Base-by-base conservation (phyloP, 1,140 invertebrate genomes). In the Hypsibius dujardini region DNA sequence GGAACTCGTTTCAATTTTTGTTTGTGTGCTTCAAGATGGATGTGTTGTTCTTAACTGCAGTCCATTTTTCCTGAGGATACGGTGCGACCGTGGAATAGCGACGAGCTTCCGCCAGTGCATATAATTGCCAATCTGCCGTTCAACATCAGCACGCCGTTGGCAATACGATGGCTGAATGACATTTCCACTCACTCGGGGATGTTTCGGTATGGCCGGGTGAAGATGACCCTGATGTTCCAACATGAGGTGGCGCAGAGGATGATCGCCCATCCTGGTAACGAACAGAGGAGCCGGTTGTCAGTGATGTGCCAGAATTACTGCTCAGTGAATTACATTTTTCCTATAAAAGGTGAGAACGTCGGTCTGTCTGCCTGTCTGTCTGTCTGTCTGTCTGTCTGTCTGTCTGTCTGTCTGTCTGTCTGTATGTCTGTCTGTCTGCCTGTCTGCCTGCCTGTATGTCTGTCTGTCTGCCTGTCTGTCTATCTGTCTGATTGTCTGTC, bases 91-190 rank as follows among this genome's bases (percentile, higher is more conserved):
- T 84, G 83, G 83, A 84, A 87, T 1, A 77, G 78, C 60, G 12
- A 70, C 2, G 72, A 75, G 40, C 76, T 82, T n/a, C 88, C 90
- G 45, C 84, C 85, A 45, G 81, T 93, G 47, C 85, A 87, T 77
- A 76, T 99, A n/a, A 90, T 99, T 76, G 95, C 95, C 47, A 99
- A 99, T 82, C 82, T 99, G 69, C 96, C 96, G 1, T 99, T 99
- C 79, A 95, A 87, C 79, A 86, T 99, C 12, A 90, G 95, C 1
- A 96, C 94, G 2, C 88, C 88, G 47, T 81, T 99, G 1, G 88
- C 98, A 45, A 88, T 98, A 71, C 83, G 86, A 75, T 97, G 90
- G 89, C 78, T 98, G 46, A 81, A 86, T 59, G 84, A 86, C 75
- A 89, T 98, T 71, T 88, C 90, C 2, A 80, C 86, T 69, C 83